phyloP scores from a whole-genome alignment of 30 jellyfish, hydroid and myxozoan species.

The Morbakka virulenta region DNA sequence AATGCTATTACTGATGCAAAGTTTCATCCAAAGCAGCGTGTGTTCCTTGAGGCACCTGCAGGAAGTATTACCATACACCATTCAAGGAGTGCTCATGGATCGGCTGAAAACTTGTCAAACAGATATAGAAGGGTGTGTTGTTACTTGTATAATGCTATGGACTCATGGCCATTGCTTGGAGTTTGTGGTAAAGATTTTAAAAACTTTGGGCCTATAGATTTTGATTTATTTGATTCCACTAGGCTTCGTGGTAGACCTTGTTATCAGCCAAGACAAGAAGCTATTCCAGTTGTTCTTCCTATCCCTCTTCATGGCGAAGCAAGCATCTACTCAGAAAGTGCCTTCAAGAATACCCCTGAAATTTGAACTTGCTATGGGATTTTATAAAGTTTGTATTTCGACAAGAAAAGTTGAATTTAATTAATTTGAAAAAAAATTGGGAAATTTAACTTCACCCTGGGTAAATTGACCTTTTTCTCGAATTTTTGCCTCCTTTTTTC shows the following conservation, averaged over 20 bases:
- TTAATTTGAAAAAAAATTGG: too few species aligned
- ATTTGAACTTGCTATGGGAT: too few species aligned
- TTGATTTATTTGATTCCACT: constrained; percentile 52
- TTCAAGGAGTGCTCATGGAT: constrained; percentile 66
- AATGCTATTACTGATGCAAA: constrained; percentile 47
- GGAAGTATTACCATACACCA: constrained; percentile 78
- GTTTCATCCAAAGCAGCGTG: constrained; percentile 25
- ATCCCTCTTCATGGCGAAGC: too few species aligned
- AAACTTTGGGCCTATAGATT: constrained; percentile 64
- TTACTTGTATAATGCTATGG: constrained; percentile 63
- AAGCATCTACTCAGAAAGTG: too few species aligned
- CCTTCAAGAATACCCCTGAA: too few species aligned
- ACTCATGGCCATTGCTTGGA: constrained; percentile 89
- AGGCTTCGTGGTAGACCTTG: constrained; percentile 52
- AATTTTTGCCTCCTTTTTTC: too few species aligned
- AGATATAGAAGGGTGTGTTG: constrained; percentile 55
- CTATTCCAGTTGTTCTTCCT: constrained; percentile 69
- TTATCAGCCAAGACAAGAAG: constrained; percentile 45
- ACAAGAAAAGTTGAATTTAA: too few species aligned
- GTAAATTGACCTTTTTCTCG: too few species aligned
- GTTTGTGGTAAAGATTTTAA: constrained; percentile 64
- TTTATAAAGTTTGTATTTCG: too few species aligned
- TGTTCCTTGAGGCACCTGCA: constrained; percentile 70
- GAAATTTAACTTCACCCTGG: too few species aligned
- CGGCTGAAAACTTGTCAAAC: constrained; percentile 55